Conservation (phyloP, 2,888 invertebrate genomes). For the Scelioninae gen. 1 region DNA sequence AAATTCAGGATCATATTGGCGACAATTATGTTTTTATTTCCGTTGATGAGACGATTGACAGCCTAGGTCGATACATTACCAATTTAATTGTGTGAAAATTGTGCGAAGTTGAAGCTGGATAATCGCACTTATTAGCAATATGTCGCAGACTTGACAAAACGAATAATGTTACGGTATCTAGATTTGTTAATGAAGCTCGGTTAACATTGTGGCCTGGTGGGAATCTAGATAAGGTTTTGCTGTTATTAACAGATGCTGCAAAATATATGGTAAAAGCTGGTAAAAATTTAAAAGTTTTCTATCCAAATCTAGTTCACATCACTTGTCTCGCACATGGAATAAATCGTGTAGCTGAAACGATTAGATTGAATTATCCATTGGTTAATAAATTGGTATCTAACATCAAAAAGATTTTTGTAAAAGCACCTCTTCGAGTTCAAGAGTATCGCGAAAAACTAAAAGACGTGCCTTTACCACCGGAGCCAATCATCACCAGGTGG, state of each 20-base stretch:
- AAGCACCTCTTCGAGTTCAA: slow-evolving; percentile 17
- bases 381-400: slow-evolving; percentile 11
- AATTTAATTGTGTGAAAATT: slow-evolving; percentile 57
- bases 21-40: slow-evolving; percentile 68
- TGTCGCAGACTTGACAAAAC: slow-evolving; percentile 48
- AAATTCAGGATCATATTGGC: slow-evolving; percentile 56
- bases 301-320: slow-evolving; percentile 22
- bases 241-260: slow-evolving; percentile 21
- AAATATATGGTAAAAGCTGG: slow-evolving; percentile 30
- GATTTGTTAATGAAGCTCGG: slow-evolving; percentile 40
- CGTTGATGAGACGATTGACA: slow-evolving; percentile 60
- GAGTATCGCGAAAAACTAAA: slow-evolving; percentile 4
- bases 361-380: not conserved
- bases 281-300: slow-evolving; percentile 9
- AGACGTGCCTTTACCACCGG: slow-evolving; percentile 10
- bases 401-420: slow-evolving; percentile 17
- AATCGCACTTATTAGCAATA: slow-evolving; percentile 36
- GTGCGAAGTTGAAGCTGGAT: not conserved
- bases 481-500: slow-evolving; percentile 25
- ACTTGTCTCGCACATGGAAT: slow-evolving; percentile 23
- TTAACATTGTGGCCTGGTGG: slow-evolving; percentile 19
- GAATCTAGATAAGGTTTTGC: slow-evolving; percentile 2
- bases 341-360: slow-evolving; percentile 15
- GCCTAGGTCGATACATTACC: slow-evolving; percentile 34
- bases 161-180: slow-evolving; percentile 40